Base-by-base conservation (phyloP, 2,797 vertebrate species). In the Rhabdomys pumilio region DNA sequence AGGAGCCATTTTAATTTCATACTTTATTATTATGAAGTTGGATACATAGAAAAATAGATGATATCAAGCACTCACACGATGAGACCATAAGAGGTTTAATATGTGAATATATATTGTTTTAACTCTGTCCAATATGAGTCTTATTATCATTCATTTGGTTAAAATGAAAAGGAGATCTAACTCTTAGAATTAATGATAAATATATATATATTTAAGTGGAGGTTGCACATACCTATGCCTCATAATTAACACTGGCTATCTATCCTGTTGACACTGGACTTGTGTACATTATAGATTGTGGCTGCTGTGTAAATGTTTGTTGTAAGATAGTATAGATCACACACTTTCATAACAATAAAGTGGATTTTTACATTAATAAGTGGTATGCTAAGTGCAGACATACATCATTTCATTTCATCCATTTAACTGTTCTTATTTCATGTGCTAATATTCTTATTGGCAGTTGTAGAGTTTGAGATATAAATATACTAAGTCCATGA, bases 1-100 rank as follows among this genome's bases (percentile, higher is more conserved):
- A 87, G 96, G 80, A 96, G 67, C 17, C 76, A 90, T 89, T 97
- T 83, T 91, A 83, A 89, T 87, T 65, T 65, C 15, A 1, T 95
- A 67, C 84, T 94, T 96, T 94, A 89, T 93, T 91, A 92, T 73
- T 53, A 38, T 38, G 76, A 41, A 73, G 63, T 69, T 59, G 59
- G 90, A 76, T 91, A 89, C 91, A 20, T 73, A 53, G 20, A 72
- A 72, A 69, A 41, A 89, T 5, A 88, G 73, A 57, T 90, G 65
- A 89, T 73, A 47, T 83, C 88, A 91, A 59, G 73, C 17, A 61
- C 57, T 83, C 88, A 67, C 26, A 72, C 90, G 59, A 94, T 90
- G 44, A 84, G 41, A 57, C 2, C 20, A 57, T 44, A 63, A 55
- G 63, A 31, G 41, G 14, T 34, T 29, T 81, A 8, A 63, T 34